Evolutionary conservation across 2,888 invertebrate species (phyloP), one percentile per base, ranked within the genome.

Genomic region (Drosophila pseudotalamancana): DNA sequence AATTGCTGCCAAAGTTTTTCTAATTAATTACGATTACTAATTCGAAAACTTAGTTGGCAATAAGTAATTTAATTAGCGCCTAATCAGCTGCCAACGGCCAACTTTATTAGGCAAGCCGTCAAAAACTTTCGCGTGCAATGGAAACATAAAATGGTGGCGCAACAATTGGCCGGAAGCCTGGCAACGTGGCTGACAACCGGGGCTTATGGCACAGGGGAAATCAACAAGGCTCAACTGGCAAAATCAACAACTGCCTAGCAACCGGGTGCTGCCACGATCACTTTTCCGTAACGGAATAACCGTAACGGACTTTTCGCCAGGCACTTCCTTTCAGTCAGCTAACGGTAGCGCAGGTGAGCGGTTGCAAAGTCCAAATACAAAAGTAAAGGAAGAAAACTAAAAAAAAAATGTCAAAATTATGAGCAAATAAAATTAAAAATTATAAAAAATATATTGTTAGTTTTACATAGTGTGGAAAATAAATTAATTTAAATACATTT

Each of bases 241-340:
- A 86, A 87, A 71, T 87, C 53, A 87, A 83, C 86, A 87, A 87
- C 51, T 79, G 49, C 87, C 16, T 83, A 65, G 83, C 83, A 83
- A 83, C 83, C 60, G 19, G 32, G 66, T 66, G 59, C 62, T 70
- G 68, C 63, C 71, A 71, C 74, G 87, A 81, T 81, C 81, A 77
- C 42, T 80, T 76, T 40, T 32, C 37, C 50, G 42, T 63, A 12
- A 49, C 54, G 48, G 27, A 39, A 21, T 23, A 40, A 23, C 19
- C 1, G n/a, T n/a, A n/a, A n/a, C n/a, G n/a, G n/a, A n/a, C n/a
- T 23, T 69, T 59, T 64, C 43, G 59, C 48, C 42, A 50, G 62
- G 50, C 64, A 59, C 50, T 32, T 42, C 40, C 59, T 39, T 67
- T 77, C 59, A 83, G 83, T 83, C 57, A 59, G 67, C 67, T 63